Percentiles rank a stretch among this genome's conserved stretches.
Evolutionary conservation across 2,888 invertebrate species (phyloP).

Genomic region (Harpagoxenus sublaevis): DNA sequence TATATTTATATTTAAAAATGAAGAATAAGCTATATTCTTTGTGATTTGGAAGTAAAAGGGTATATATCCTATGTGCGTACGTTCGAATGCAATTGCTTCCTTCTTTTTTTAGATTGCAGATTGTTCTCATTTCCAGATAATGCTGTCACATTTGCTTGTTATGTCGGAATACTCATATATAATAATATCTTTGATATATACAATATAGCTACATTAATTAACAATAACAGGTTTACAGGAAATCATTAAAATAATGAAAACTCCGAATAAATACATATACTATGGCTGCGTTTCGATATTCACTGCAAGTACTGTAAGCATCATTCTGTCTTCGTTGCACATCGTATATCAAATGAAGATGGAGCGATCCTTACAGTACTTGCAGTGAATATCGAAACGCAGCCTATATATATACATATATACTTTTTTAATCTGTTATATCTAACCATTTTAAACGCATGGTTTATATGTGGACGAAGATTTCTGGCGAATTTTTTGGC

Average conservation of each 20-base stretch:
- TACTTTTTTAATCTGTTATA: neutral
- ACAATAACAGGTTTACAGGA: neutral
- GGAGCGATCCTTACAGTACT: too few species aligned
- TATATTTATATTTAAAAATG: neutral
- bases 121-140: neutral
- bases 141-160: neutral
- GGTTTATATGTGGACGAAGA: neutral
- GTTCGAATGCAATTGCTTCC: neutral
- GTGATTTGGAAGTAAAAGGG: neutral
- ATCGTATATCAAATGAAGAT: too few species aligned
- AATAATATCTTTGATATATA: neutral
- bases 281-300: too few species aligned
- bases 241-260: neutral
- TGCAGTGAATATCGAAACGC: too few species aligned
- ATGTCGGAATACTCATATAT: neutral
- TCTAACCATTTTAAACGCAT: neutral
- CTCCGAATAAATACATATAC: too few species aligned
- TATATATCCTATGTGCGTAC: neutral
- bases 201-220: slow-evolving; percentile 1
- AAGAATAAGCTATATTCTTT: neutral
- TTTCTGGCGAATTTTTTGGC: neutral
- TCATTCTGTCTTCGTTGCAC: too few species aligned
- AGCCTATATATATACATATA: neutral
- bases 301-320: too few species aligned
- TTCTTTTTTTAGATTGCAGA: neutral